Evolutionary conservation across 2,113 vertebrate species (phyloP), one percentile per base, ranked within the genome.

Genomic region (Petrocephalus microphthalmus): DNA sequence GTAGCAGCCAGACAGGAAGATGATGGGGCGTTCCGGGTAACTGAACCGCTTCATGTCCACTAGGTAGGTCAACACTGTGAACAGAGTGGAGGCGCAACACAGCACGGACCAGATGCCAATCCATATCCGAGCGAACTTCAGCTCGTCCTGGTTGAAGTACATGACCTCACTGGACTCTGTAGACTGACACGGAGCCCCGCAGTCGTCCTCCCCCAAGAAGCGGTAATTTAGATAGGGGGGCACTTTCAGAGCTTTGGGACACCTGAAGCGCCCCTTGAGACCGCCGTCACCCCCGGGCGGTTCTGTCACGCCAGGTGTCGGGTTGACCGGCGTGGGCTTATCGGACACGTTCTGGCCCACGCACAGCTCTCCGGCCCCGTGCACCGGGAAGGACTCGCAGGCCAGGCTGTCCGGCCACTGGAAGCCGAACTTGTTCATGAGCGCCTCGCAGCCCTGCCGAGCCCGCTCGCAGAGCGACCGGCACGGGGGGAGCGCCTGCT

Each of bases 371-470:
- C 94, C 96, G 0, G 96, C 96, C 74, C 96, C 96, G 91, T 96
- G 96, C 89, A 97, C 95, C 0, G 96, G 95, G 92, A 96, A 95
- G 91, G 95, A 94, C 91, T 96, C 95, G 89, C 95, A 96, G 87
- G 94, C 93, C 97, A 97, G 95, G 60, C 94, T 97, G 92, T 97
- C 97, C 5, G 97, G 97, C 97, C 97, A 97, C 96, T 97, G 97
- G 95, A 97, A 97, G 89, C 97, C 97, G 92, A 97, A 97, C 94
- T 97, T 97, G 92, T 97, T 97, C 97, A 97, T 97, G 78, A 97
- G 97, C 91, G 97, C 97, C 93, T 97, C 97, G 92, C 97, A 97
- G 83, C 95, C 95, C 87, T 94, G 95, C 87, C 95, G 91, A 87
- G 95, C 95, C 86, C 94, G 92, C 90, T 96, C 95, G 90, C 95